These are phyloP conservation scores for Chloroclysta siterata DNA, from an alignment of 2,888 invertebrate genomes.

Conservation along the genomic window DNA sequence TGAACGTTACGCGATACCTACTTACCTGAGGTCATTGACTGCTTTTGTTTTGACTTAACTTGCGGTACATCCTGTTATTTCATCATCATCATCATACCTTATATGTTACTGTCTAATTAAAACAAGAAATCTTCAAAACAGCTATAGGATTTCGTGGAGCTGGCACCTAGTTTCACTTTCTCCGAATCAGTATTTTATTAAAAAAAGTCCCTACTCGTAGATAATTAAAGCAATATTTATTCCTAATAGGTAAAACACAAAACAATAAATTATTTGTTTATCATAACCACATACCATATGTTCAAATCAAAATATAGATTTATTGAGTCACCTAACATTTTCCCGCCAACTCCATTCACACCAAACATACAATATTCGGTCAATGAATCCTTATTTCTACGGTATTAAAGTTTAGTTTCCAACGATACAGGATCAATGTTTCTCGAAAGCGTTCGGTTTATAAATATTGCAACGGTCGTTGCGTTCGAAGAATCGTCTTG, in stretches of 20 bases:
- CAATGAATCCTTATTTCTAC: conserved; percentile 5
- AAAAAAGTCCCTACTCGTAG: no score
- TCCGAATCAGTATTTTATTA: no score
- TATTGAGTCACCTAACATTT: conserved; percentile 20
- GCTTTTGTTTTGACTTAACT: conserved; percentile 21
- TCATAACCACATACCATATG: conserved; percentile 8
- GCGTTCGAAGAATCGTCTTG: conserved; percentile 72
- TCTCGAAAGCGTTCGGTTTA: conserved; percentile 39
- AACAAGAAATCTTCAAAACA: no score
- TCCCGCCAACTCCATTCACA: conserved; percentile 24
- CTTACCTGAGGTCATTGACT: conserved; percentile 21
- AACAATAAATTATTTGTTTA: background rate
- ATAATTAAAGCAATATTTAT: background rate
- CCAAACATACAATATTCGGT: background rate
- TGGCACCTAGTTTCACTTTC: no score
- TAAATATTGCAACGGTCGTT: conserved; percentile 76
- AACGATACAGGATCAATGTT: background rate
- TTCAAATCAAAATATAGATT: conserved; percentile 11
- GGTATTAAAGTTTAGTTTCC: background rate
- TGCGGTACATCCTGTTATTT: conserved; percentile 18
- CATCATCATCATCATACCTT: no score
- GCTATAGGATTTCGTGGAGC: no score
- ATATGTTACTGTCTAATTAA: no score
- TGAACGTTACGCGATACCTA: conserved; percentile 26
- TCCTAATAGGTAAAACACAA: background rate